phyloP scores from a whole-genome alignment of 2,113 vertebrate genomes.

The Semicossyphus pulcher region DNA sequence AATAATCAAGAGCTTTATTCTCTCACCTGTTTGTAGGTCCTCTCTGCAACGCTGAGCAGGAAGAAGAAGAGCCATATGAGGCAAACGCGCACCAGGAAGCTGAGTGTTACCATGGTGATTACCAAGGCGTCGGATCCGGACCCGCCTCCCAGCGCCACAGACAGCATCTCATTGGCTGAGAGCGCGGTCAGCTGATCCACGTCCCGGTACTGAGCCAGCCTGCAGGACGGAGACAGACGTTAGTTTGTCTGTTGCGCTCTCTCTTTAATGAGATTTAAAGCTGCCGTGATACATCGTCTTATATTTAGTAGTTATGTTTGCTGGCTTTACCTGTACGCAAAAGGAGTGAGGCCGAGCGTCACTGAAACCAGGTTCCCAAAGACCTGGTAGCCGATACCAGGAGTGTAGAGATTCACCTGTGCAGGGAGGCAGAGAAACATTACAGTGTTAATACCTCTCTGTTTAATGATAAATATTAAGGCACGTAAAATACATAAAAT shows the following conservation, averaged over 20 bases:
- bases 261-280: too few species aligned
- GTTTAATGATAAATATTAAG: too few species aligned
- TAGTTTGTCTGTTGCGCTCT: too few species aligned
- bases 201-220: constrained; percentile 92
- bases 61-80: constrained; percentile 99
- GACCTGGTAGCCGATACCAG: constrained; percentile 97
- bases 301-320: neutral
- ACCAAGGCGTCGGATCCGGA: constrained; percentile 87
- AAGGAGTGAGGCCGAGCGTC: constrained; percentile 92
- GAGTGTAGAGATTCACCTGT: constrained; percentile 94
- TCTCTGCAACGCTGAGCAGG: constrained; percentile 96
- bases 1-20: rapidly evolving
- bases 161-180: constrained; percentile 88
- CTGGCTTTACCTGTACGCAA: constrained; percentile 80
- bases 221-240: constrained; percentile 68
- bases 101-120: constrained; percentile 92
- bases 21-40: constrained; percentile 97
- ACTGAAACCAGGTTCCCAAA: constrained; percentile 94
- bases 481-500: neutral
- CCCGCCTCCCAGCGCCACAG: constrained; percentile 89
- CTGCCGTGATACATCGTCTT: too few species aligned
- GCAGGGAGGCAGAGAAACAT: neutral
- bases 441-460: too few species aligned
- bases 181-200: constrained; percentile 89
- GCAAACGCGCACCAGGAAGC: constrained; percentile 93